Percentiles rank a stretch among this genome's conserved stretches.
Conservation (phyloP, 2,888 invertebrate species). For the Osedax frankpressi region DNA sequence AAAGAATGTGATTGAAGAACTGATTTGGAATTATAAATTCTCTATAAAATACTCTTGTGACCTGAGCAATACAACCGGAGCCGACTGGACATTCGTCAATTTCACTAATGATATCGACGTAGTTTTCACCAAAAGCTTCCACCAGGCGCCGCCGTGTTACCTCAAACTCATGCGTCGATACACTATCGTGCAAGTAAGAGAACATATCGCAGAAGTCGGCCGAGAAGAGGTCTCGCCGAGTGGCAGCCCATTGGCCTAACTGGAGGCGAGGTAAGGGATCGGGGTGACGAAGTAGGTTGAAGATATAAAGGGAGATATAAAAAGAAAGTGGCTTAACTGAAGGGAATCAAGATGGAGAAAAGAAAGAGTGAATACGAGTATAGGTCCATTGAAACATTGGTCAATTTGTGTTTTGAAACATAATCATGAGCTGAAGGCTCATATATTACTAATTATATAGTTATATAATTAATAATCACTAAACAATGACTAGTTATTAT, state of each 20-base stretch:
- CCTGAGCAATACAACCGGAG: conserved; percentile 51
- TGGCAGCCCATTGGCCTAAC: conserved; percentile 51
- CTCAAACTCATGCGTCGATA: conserved; percentile 44
- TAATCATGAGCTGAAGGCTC: no score
- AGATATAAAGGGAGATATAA: neutral
- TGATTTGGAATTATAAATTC: no score
- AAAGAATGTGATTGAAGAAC: no score
- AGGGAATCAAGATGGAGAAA: neutral
- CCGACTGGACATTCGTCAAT: conserved; percentile 47
- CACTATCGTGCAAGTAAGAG: conserved; percentile 41
- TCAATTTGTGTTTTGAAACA: no score
- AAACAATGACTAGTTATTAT: neutral
- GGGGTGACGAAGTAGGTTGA: neutral
- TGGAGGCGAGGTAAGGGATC: neutral
- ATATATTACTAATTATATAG: no score
- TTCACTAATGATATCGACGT: conserved; percentile 42
- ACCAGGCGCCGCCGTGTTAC: conserved; percentile 39
- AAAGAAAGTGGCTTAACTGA: neutral
- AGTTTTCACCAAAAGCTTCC: conserved; percentile 42
- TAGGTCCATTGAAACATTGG: no score
- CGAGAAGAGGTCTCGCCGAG: conserved; percentile 49
- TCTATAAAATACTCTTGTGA: no score
- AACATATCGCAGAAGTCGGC: conserved; percentile 46
- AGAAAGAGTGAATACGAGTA: no score
- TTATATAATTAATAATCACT: no score